Percentiles rank a stretch among this genome's conserved stretches.
These are phyloP conservation scores for Calameuta pallipes DNA, from an alignment of 2,888 invertebrate species.

Conservation along the genomic window DNA sequence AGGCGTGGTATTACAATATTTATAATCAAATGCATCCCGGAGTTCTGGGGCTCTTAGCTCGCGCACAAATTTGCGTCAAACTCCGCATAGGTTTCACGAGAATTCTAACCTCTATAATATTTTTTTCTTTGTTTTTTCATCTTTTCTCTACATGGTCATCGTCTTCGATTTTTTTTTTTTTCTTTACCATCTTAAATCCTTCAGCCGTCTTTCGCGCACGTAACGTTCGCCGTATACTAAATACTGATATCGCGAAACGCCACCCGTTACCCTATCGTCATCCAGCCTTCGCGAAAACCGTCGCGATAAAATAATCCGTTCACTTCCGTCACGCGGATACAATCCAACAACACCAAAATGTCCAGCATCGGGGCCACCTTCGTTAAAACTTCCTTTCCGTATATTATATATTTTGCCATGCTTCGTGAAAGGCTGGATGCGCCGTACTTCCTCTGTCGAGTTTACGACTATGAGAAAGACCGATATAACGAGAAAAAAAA, in stretches of 20 bases:
- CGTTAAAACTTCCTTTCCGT: slow-evolving; percentile 14
- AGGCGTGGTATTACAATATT: slow-evolving; percentile 33
- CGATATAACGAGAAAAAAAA: slow-evolving; percentile 7
- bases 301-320: slow-evolving; percentile 27
- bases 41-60: background rate
- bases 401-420: background rate
- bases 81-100: background rate
- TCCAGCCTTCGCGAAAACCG: background rate
- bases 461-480: background rate
- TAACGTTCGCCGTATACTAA: background rate
- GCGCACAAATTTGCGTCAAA: background rate
- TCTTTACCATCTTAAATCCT: background rate
- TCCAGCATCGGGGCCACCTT: slow-evolving; percentile 20
- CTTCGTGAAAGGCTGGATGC: background rate
- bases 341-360: slow-evolving; percentile 43
- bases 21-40: background rate
- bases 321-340: slow-evolving; percentile 51
- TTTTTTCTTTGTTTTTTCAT: background rate
- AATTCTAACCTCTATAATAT: background rate
- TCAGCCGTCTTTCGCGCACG: background rate
- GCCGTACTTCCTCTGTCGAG: background rate
- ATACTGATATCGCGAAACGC: background rate
- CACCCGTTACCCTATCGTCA: background rate
- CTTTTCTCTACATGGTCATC: background rate
- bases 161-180: background rate